These are phyloP conservation scores for Perccottus glenii DNA, from an alignment of 2,113 vertebrate genomes.

Conservation along the genomic window DNA sequence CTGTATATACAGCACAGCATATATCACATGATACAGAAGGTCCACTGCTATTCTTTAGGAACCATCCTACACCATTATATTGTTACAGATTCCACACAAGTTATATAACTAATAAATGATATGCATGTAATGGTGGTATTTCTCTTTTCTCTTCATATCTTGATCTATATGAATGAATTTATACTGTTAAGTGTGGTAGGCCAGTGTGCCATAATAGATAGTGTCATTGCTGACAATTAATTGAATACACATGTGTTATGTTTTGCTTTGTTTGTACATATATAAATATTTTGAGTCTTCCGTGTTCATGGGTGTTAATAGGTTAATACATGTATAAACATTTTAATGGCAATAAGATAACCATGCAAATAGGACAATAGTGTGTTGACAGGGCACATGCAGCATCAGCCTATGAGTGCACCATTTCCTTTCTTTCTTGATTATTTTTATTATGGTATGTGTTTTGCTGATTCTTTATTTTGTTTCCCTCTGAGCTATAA, in stretches of 20 bases:
- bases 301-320: constrained; percentile 41
- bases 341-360: constrained; percentile 35
- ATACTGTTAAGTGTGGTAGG: constrained; percentile 47
- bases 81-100: constrained; percentile 20
- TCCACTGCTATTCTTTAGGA: no score
- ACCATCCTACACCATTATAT: neutral
- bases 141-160: constrained; percentile 54
- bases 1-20: no score
- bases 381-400: neutral
- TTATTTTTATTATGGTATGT: constrained; percentile 32
- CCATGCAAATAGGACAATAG: constrained; percentile 5
- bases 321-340: constrained; percentile 1
- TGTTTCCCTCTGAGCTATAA: constrained; percentile 16
- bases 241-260: constrained; percentile 25
- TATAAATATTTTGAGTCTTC: constrained; percentile 68
- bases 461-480: constrained; percentile 22
- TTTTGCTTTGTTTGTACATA: constrained; percentile 58
- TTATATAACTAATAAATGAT: constrained; percentile 45
- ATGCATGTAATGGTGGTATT: constrained; percentile 58
- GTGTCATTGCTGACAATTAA: constrained; percentile 17
- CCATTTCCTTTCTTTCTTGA: constrained; percentile 16
- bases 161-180: constrained; percentile 47
- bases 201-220: constrained; percentile 40
- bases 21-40: no score
- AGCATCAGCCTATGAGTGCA: neutral